phyloP scores from a whole-genome alignment of 1,140 invertebrate genomes.

The Eubasilissa regina region DNA sequence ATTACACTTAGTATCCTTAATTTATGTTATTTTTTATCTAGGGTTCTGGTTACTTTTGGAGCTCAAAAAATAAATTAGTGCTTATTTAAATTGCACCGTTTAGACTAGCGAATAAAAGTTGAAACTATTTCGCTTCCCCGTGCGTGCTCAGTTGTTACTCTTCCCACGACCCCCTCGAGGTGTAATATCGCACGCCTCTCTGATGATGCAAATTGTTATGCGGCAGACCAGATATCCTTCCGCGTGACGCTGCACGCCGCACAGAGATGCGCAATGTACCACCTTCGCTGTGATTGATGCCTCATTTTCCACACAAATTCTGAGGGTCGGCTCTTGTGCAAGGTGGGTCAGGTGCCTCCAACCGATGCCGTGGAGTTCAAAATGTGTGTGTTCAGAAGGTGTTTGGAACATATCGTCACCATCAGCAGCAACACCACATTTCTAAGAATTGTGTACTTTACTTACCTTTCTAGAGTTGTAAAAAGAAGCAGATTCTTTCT shows the following conservation, averaged over 20 bases:
- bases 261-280: conserved; percentile 8
- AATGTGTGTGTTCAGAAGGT: too few relatives aligned
- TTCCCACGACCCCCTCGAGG: conserved; percentile 28
- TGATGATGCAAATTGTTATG: conserved; percentile 32
- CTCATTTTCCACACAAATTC: conserved; percentile 11
- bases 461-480: too few relatives aligned
- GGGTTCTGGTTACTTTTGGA: too few relatives aligned
- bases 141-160: conserved; percentile 5
- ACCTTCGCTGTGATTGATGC: conserved; percentile 29
- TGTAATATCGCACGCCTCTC: conserved; percentile 20
- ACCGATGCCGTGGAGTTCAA: neutral
- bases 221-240: conserved; percentile 28
- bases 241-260: conserved; percentile 24
- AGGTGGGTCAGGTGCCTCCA: conserved; percentile 1
- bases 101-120: too few relatives aligned
- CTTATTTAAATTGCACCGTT: too few relatives aligned
- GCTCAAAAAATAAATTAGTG: too few relatives aligned
- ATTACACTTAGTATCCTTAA: too few relatives aligned
- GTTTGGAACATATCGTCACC: too few relatives aligned
- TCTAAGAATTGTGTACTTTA: too few relatives aligned
- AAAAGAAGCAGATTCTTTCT: too few relatives aligned
- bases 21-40: too few relatives aligned
- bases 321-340: neutral
- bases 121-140: neutral
- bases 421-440: too few relatives aligned